Base-by-base conservation (phyloP, 1,140 invertebrate species). In the Anoplophora glabripennis region DNA sequence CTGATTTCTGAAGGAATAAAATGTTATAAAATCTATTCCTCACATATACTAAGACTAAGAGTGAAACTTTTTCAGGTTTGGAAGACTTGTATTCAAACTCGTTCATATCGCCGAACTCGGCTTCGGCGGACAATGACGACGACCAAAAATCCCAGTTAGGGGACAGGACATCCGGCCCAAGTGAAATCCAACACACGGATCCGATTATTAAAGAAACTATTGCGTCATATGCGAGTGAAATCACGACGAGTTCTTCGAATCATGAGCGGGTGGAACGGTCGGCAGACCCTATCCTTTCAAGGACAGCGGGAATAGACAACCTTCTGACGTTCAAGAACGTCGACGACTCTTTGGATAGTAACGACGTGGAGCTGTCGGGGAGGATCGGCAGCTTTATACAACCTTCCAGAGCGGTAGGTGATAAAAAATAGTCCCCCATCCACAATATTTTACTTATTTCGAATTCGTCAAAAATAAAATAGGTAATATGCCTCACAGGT, bases 91-190 rank as follows among this genome's bases (percentile, higher is more conserved):
- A 79, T 70, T 77, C 79, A 15, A 81, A 82, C 75, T 81, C 81
- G 2, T 81, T 81, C 58, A 73, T 82, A 54, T 82, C 81, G 61
- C 81, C 81, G 59, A 81, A 81, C 67, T 83, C 81, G 21, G 75
- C 72, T 28, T 28, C 21, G 21, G 21, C 21, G 33, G 61, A 72
- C 14, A 68, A 72, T 17, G 9, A 17, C n/a, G 14, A 51, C 9
- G 17, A 15, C 7, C 35, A 65, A 41, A 64, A 55, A 11, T 42
- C 21, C n/a, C 34, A 18, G 18, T 34, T 44, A 44, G 42, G 45
- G 33, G 59, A 34, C 3, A 14, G 42, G 18, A 68, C 69, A 37
- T 62, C 54, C 21, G 61, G 45, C 28, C 62, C 63, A 4, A 60
- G 51, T 33, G 48, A 61, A 42, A 55, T 70, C 37, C 7, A 33